A percentile compares a stretch with the other conserved stretches of the same genome.
These are phyloP conservation scores for Sinhomidia bicolor DNA, from an alignment of 2,888 invertebrate species.

Conservation along the genomic window DNA sequence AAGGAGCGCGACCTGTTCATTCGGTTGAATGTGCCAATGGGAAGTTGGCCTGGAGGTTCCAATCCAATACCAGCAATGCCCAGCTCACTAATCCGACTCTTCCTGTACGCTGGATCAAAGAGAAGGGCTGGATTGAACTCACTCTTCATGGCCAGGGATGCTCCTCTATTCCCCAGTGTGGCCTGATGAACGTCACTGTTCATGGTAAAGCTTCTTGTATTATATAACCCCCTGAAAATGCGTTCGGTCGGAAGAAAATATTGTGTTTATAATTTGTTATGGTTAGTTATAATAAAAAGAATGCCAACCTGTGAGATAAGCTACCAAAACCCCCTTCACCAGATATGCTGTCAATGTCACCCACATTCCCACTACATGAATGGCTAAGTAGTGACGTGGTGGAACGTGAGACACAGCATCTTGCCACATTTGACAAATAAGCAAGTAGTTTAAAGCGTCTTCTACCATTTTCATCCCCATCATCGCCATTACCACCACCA, in stretches of 20 bases:
- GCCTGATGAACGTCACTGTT: slow-evolving; percentile 70
- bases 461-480: slow-evolving; percentile 18
- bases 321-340: slow-evolving; percentile 33
- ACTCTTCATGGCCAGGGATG: slow-evolving; percentile 75
- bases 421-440: slow-evolving; percentile 38
- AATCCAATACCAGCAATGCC: slow-evolving; percentile 79
- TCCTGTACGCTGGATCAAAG: slow-evolving; percentile 77
- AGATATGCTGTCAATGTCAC: slow-evolving; percentile 24
- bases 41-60: slow-evolving; percentile 76
- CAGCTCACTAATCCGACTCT: slow-evolving; percentile 78
- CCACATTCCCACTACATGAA: slow-evolving; percentile 36
- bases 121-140: slow-evolving; percentile 78
- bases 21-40: slow-evolving; percentile 69
- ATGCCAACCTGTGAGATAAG: slow-evolving; percentile 45
- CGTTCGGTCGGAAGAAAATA: neutral
- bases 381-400: slow-evolving; percentile 33
- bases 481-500: neutral
- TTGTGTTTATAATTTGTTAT: neutral
- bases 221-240: slow-evolving; percentile 70
- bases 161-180: slow-evolving; percentile 56
- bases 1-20: slow-evolving; percentile 74
- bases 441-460: slow-evolving; percentile 40
- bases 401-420: slow-evolving; percentile 45
- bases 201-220: slow-evolving; percentile 75
- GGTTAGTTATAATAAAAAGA: slow-evolving; percentile 11